A percentile compares a stretch with the other conserved stretches of the same genome.
Evolutionary conservation across 2,888 invertebrate genomes (phyloP).

Genomic region (Neoascia interrupta): DNA sequence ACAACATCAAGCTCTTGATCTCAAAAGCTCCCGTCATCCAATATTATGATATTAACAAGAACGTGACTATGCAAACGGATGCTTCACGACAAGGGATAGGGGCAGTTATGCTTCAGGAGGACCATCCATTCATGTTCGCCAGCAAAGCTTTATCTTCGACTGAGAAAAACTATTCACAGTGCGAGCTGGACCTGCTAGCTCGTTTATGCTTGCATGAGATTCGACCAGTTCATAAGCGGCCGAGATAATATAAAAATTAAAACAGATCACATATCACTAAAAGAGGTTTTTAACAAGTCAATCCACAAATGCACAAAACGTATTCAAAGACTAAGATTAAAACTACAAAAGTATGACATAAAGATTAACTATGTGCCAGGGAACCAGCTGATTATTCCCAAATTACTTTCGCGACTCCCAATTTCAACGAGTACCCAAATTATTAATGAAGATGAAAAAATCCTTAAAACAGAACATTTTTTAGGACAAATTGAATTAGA

Average conservation of each 20-base stretch:
- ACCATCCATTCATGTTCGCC: constrained; percentile 13
- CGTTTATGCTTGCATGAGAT: constrained; percentile 9
- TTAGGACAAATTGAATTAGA: neutral
- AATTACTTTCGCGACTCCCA: neutral
- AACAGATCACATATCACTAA: neutral
- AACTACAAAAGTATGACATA: constrained; percentile 9
- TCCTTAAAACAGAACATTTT: neutral
- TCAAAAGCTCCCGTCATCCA: neutral
- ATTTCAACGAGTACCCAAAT: neutral
- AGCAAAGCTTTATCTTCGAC: constrained; percentile 1
- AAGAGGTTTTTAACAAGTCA: constrained; percentile 8
- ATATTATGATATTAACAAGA: constrained; percentile 7
- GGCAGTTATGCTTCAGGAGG: constrained; percentile 5
- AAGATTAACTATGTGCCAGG: neutral
- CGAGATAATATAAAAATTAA: constrained; percentile 1
- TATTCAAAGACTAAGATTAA: constrained; percentile 30
- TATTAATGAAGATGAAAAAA: neutral
- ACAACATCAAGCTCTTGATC: constrained; percentile 3
- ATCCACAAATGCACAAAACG: neutral
- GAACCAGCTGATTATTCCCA: neutral
- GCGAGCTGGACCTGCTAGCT: constrained; percentile 12
- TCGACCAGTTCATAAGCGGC: constrained; percentile 28
- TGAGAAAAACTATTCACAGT: constrained; percentile 5
- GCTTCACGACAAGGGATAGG: constrained; percentile 17
- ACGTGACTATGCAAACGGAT: constrained; percentile 19